Evolutionary conservation across 2,888 invertebrate genomes (phyloP).

Genomic region (Philopedon plagiatum): DNA sequence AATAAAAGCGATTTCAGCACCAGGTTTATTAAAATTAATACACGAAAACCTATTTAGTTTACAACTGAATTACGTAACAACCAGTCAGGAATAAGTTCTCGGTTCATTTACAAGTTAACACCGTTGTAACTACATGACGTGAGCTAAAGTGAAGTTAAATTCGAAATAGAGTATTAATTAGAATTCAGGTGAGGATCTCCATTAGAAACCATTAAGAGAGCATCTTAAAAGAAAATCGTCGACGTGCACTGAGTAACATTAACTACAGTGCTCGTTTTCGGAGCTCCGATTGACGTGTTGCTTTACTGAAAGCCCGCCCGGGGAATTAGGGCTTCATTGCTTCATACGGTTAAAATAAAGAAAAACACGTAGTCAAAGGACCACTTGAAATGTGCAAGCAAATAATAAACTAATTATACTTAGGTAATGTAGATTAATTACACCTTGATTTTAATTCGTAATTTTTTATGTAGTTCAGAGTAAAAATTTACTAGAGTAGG

Average conservation of each 20-base stretch:
- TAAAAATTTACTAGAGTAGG: too few species aligned
- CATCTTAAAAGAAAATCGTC: slow-evolving; percentile 38
- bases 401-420: too few species aligned
- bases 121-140: not conserved
- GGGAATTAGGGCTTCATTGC: not conserved
- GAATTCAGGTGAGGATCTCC: slow-evolving; percentile 40
- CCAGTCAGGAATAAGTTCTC: not conserved
- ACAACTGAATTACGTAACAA: not conserved
- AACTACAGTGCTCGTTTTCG: slow-evolving; percentile 3
- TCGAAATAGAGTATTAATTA: slow-evolving; percentile 28
- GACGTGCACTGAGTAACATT: slow-evolving; percentile 36
- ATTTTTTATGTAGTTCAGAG: too few species aligned
- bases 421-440: too few species aligned
- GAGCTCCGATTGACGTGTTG: slow-evolving; percentile 30
- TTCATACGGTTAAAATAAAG: not conserved
- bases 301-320: slow-evolving; percentile 7
- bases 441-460: too few species aligned
- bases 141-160: slow-evolving; percentile 1
- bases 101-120: not conserved
- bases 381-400: not conserved
- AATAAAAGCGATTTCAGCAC: not conserved
- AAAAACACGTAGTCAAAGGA: not conserved
- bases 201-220: slow-evolving; percentile 47
- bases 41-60: not conserved
- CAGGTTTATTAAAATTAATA: too few species aligned